A percentile compares a stretch with the other conserved stretches of the same genome.
Conservation (phyloP, 2,113 vertebrate genomes). For the Boleophthalmus pectinirostris region DNA sequence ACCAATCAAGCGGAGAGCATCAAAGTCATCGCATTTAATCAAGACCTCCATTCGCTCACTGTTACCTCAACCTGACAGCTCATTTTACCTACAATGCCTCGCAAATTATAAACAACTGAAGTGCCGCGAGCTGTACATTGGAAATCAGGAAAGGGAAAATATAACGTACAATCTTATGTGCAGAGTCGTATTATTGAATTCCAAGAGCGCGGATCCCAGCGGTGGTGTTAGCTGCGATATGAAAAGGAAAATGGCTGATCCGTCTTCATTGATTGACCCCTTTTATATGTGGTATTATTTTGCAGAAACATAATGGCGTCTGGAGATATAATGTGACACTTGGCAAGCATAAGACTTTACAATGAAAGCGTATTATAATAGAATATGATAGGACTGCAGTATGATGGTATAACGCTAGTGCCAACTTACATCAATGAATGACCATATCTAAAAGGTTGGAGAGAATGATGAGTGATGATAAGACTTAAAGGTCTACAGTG, state of each 20-base stretch:
- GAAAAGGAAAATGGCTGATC: slow-evolving; percentile 65
- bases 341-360: slow-evolving; percentile 29
- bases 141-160: slow-evolving; percentile 57
- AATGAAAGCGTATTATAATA: slow-evolving; percentile 40
- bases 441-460: background rate
- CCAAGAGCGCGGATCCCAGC: slow-evolving; percentile 50
- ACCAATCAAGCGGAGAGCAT: slow-evolving; percentile 6
- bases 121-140: slow-evolving; percentile 28
- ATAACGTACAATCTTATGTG: slow-evolving; percentile 23
- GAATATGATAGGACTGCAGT: slow-evolving; percentile 25
- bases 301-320: slow-evolving; percentile 51
- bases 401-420: slow-evolving; percentile 21
- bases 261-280: slow-evolving; percentile 62
- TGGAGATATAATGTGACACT: slow-evolving; percentile 50
- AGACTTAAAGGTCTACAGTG: background rate
- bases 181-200: slow-evolving; percentile 51
- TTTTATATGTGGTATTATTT: slow-evolving; percentile 66
- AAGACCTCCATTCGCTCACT: slow-evolving; percentile 30
- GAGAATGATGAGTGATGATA: too few relatives aligned
- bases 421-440: background rate
- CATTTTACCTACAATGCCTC: slow-evolving; percentile 44
- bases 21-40: slow-evolving; percentile 36
- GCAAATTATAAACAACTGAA: slow-evolving; percentile 32
- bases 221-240: slow-evolving; percentile 62
- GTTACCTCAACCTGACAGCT: slow-evolving; percentile 46